Evolutionary conservation across 2,113 vertebrate species (phyloP).

Genomic region (Sardina pilchardus): DNA sequence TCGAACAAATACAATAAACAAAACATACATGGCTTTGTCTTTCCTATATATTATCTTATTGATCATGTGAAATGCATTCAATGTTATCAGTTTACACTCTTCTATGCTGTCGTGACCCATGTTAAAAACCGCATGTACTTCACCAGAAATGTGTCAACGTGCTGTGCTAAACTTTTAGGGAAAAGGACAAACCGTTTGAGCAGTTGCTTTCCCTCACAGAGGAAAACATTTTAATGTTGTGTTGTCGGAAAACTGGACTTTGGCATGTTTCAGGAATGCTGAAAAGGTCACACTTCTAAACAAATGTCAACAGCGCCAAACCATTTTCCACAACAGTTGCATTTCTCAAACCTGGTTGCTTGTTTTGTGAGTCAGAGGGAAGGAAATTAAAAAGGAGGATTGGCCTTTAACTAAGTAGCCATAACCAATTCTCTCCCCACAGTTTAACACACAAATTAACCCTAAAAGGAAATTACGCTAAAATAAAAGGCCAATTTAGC

Average conservation of each 20-base stretch:
- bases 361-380: background rate
- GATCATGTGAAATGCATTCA: too few species aligned
- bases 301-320: conserved; percentile 3
- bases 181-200: background rate
- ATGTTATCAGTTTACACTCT: too few species aligned
- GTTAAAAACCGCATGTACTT: background rate
- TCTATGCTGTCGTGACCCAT: too few species aligned
- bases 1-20: too few species aligned
- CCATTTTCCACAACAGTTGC: conserved; percentile 13
- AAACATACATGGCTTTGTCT: too few species aligned
- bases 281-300: conserved; percentile 17
- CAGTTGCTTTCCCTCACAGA: background rate
- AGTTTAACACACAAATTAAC: background rate
- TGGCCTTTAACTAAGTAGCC: background rate
- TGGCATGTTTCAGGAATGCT: conserved; percentile 16
- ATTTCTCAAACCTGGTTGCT: conserved; percentile 1
- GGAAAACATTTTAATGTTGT: background rate
- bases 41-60: too few species aligned
- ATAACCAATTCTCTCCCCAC: background rate
- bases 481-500: too few species aligned
- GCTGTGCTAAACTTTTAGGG: background rate
- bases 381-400: background rate
- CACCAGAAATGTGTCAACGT: background rate
- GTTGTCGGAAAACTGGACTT: background rate
- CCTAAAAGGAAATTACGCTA: background rate